A percentile compares a stretch with the other conserved stretches of the same genome.
phyloP scores from a whole-genome alignment of 2,113 vertebrate genomes.

The Helogale parvula region DNA sequence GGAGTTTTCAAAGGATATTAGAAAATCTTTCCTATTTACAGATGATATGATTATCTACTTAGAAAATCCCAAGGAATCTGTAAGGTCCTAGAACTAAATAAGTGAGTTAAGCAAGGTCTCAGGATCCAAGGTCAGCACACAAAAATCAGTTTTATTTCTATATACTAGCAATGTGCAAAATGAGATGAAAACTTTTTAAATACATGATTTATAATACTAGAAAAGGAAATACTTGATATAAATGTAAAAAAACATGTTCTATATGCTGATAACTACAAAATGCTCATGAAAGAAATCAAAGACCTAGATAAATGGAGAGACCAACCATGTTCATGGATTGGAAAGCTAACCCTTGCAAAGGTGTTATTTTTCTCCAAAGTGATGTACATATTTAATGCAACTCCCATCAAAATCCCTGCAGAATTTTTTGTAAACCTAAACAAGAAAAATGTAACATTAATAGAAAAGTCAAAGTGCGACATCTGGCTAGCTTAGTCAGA shows the following conservation, averaged over 20 bases:
- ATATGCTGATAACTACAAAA: neutral
- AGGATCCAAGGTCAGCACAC: neutral
- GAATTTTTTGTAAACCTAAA: neutral
- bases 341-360: neutral
- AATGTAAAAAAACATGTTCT: slow-evolving; percentile 6
- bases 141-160: neutral
- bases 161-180: neutral
- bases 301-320: neutral
- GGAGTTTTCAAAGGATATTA: neutral
- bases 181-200: neutral
- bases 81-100: slow-evolving; percentile 19
- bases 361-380: neutral
- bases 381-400: neutral
- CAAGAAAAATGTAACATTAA: neutral
- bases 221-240: neutral
- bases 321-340: neutral
- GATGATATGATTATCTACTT: neutral
- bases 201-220: neutral
- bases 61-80: neutral
- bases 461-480: neutral
- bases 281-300: neutral
- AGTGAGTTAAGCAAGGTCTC: neutral
- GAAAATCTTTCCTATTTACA: neutral
- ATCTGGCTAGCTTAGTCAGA: no score
- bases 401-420: neutral